These are phyloP conservation scores for Callyntrura guangdongensis DNA, from an alignment of 2,888 invertebrate genomes.

Conservation along the genomic window DNA sequence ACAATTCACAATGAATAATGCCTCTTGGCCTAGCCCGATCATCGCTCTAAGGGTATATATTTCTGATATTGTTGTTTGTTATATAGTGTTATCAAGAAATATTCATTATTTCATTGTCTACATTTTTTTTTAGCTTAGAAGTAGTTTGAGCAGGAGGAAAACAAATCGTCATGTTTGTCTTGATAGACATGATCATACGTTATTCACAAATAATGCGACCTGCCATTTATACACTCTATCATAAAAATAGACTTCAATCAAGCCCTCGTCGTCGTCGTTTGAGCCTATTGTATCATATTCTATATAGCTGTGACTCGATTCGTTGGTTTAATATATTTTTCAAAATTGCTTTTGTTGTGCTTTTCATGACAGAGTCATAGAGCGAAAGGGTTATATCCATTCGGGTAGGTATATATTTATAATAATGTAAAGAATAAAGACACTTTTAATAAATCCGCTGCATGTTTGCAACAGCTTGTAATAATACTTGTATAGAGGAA, in stretches of 20 bases:
- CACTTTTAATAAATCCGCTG: background rate
- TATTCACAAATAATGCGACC: constrained; percentile 42
- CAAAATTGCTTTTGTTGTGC: background rate
- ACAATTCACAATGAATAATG: background rate
- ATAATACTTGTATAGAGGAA: background rate
- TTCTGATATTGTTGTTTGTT: background rate
- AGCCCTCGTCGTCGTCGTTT: constrained; percentile 37
- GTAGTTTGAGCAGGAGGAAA: constrained; percentile 12
- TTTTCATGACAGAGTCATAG: background rate
- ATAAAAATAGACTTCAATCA: constrained; percentile 54
- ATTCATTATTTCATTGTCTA: constrained; percentile 34
- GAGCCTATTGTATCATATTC: constrained; percentile 11
- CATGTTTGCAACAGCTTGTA: constrained; percentile 12
- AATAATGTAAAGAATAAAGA: background rate
- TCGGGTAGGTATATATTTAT: background rate
- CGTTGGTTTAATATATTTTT: background rate
- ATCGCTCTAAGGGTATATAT: background rate
- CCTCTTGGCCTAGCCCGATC: constrained; percentile 21
- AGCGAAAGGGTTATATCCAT: constrained; percentile 4
- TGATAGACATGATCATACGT: constrained; percentile 21
- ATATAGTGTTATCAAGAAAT: constrained; percentile 2
- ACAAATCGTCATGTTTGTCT: constrained; percentile 37
- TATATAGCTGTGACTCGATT: background rate
- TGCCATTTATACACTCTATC: constrained; percentile 33
- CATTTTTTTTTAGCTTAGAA: constrained; percentile 10